Evolutionary conservation across 2,113 vertebrate genomes (phyloP), one percentile per base, ranked within the genome.

Genomic region (Acinonyx jubatus): DNA sequence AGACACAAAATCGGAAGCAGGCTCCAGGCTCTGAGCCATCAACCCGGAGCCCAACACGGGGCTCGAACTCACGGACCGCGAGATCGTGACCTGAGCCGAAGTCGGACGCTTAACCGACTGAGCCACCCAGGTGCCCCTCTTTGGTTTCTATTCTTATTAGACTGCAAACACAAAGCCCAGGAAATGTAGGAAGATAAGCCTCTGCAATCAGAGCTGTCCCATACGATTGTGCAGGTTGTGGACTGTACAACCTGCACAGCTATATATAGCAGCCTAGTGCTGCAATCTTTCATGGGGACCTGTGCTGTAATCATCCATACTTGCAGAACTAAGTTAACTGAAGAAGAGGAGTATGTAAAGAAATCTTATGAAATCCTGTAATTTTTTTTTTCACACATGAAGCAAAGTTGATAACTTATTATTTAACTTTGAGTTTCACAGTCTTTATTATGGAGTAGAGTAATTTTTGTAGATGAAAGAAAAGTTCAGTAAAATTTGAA

Each of bases 401-500:
- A 86, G 36, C 63, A 80, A 89, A 38, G 36, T 65, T 71, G 86
- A 92, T 69, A 1, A 45, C 76, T 94, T 63, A 61, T 91, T 36
- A 38, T 38, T 38, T 38, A 38, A 38, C 36, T 38, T 91, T n/a
- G 86, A 89, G 18, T 95, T 71, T 18, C 36, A 87, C 18, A 65
- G 15, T 65, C 50, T 90, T 90, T 76, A 82, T 73, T 92, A 68
- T 16, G 36, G 13, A 69, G 94, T 73, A 83, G 82, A 93, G 63
- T 50, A 87, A 76, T 65, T 65, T 80, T 66, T 82, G 6, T 48
- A 61, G 8, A 79, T 81, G 31, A 96, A 36, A 84, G 79, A 79
- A 69, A 63, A 79, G 23, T 65, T 78, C 15, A 85, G 25, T 94
- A 76, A 85, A 88, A 97, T 63, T 69, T 94, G 63, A 93, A 91